These are phyloP conservation scores for Capromys pilorides DNA, from an alignment of 2,797 vertebrate species.

Conservation along the genomic window DNA sequence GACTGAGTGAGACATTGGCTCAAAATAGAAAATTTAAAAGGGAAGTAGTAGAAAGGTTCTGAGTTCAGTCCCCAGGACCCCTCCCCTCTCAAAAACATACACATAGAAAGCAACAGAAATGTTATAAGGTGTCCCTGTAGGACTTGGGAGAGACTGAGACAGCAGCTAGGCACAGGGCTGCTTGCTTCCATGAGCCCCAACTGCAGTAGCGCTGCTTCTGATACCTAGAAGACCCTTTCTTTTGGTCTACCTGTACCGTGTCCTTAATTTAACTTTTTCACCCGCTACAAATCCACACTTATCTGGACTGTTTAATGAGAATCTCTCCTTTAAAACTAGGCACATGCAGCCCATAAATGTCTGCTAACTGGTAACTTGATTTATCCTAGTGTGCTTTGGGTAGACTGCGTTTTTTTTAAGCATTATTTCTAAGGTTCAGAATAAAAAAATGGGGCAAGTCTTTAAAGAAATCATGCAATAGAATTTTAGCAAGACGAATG, in stretches of 20 bases:
- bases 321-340: neutral
- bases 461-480: slow-evolving; percentile 24
- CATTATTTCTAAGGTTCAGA: slow-evolving; percentile 15
- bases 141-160: neutral
- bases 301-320: neutral
- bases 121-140: neutral
- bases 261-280: neutral
- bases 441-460: neutral
- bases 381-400: neutral
- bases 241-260: neutral
- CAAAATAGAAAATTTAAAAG: neutral
- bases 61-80: neutral
- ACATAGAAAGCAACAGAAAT: neutral
- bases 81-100: neutral
- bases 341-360: neutral
- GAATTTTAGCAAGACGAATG: slow-evolving; percentile 4
- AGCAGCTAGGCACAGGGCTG: neutral
- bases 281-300: neutral
- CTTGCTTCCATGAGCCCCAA: neutral
- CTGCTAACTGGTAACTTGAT: neutral
- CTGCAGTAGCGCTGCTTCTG: too few relatives aligned
- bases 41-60: neutral
- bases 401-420: neutral
- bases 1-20: neutral
- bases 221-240: neutral